Percentiles rank a stretch among this genome's conserved stretches.
Conservation (phyloP, 1,140 invertebrate species). For the Diachasmimorpha longicaudata region DNA sequence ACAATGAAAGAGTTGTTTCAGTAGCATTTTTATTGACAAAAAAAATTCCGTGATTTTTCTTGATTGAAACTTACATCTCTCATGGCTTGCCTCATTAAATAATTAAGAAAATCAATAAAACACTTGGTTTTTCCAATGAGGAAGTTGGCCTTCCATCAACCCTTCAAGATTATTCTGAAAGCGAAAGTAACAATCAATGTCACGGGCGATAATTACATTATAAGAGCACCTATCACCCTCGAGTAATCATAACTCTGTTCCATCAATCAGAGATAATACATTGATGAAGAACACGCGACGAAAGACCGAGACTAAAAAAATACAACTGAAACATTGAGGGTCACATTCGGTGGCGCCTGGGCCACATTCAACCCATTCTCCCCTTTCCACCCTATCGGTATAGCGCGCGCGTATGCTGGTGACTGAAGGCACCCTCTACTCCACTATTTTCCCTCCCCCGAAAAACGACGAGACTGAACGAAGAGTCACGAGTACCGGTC, state of each 20-base stretch:
- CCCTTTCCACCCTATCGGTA: not conserved
- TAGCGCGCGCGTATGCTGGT: not conserved
- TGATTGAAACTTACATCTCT: no score
- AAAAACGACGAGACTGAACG: not conserved
- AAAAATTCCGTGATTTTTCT: no score
- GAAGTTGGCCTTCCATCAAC: no score
- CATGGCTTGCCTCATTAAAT: no score
- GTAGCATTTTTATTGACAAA: no score
- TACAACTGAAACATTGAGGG: not conserved
- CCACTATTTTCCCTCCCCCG: not conserved
- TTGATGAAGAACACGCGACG: not conserved
- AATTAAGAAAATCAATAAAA: no score
- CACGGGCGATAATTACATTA: not conserved
- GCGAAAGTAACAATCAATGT: no score
- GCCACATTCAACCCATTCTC: slow-evolving; percentile 4
- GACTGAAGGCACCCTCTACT: not conserved
- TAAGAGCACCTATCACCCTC: not conserved
- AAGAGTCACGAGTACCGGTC: not conserved
- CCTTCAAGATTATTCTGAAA: no score
- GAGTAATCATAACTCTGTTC: not conserved
- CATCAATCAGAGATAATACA: not conserved
- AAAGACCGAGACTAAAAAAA: not conserved
- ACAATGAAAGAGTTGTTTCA: no score
- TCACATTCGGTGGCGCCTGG: slow-evolving; percentile 2
- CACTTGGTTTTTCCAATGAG: no score